phyloP scores from a whole-genome alignment of 2,888 invertebrate species.

The Pheosia tremula region DNA sequence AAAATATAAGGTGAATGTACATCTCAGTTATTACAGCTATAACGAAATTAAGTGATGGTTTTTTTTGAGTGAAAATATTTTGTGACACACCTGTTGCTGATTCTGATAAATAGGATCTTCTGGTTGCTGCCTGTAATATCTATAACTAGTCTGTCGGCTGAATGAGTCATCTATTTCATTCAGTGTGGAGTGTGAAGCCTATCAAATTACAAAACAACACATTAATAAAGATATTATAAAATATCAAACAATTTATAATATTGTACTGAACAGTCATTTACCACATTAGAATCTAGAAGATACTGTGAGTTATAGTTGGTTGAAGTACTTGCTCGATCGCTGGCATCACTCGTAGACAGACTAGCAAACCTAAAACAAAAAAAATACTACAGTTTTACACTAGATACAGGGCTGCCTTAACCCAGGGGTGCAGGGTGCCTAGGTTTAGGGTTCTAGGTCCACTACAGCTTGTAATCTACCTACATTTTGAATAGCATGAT shows the following conservation, averaged over 20 bases:
- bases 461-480: too few relatives aligned
- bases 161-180: constrained; percentile 81
- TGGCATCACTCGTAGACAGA: constrained; percentile 77
- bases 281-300: constrained; percentile 73
- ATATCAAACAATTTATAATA: constrained; percentile 1
- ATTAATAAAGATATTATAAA: constrained; percentile 7
- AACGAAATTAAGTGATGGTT: too few relatives aligned
- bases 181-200: constrained; percentile 77
- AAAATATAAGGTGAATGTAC: too few relatives aligned
- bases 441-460: too few relatives aligned
- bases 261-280: constrained; percentile 37
- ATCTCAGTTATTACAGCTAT: too few relatives aligned
- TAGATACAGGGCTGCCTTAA: too few relatives aligned
- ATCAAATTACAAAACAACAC: constrained; percentile 20
- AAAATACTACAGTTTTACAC: constrained; percentile 1
- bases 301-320: constrained; percentile 75
- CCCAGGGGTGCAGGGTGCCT: too few relatives aligned
- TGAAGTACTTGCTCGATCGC: constrained; percentile 76
- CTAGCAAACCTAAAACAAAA: constrained; percentile 86
- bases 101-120: constrained; percentile 81
- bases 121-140: constrained; percentile 69
- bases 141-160: constrained; percentile 77
- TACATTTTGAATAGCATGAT: too few relatives aligned
- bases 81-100: constrained; percentile 71
- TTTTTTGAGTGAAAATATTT: neutral